A percentile compares a stretch with the other conserved stretches of the same genome.
phyloP scores from a whole-genome alignment of 1,140 invertebrate genomes.

The Homalodisca vitripennis region DNA sequence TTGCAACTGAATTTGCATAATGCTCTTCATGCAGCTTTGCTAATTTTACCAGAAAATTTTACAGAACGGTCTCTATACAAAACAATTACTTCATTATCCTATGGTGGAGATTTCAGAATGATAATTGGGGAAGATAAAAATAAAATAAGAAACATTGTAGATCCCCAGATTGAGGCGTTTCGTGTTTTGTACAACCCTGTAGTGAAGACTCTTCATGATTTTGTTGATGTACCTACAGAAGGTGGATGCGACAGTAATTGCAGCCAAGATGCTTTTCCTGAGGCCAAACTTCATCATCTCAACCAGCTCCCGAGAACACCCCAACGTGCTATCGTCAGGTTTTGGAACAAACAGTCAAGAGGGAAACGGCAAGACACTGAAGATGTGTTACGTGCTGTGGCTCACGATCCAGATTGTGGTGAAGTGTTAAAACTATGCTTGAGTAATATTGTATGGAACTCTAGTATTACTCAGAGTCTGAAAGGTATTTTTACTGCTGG shows the following conservation, averaged over 20 bases:
- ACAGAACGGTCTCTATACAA: constrained; percentile 85
- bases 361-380: constrained; percentile 70
- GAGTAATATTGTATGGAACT: constrained; percentile 70
- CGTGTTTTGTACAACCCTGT: constrained; percentile 73
- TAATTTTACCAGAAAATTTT: constrained; percentile 87
- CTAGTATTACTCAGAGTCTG: constrained; percentile 80
- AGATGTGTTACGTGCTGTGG: constrained; percentile 73
- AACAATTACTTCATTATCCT: constrained; percentile 87
- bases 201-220: constrained; percentile 62
- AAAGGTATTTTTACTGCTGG: constrained; percentile 89
- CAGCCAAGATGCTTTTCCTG: constrained; percentile 50
- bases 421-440: constrained; percentile 69
- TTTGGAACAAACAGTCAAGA: constrained; percentile 60
- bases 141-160: constrained; percentile 92
- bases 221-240: constrained; percentile 60
- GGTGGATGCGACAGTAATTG: constrained; percentile 46
- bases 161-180: constrained; percentile 77
- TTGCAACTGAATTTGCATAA: constrained; percentile 78
- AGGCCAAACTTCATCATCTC: constrained; percentile 78
- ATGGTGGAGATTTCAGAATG: constrained; percentile 95
- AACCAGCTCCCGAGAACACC: constrained; percentile 80
- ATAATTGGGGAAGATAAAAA: constrained; percentile 94
- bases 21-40: constrained; percentile 82
- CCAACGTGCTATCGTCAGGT: constrained; percentile 63
- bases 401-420: constrained; percentile 70